Percentiles rank a stretch among this genome's conserved stretches.
phyloP scores from a whole-genome alignment of 2,113 vertebrate genomes.

The Thymallus thymallus region DNA sequence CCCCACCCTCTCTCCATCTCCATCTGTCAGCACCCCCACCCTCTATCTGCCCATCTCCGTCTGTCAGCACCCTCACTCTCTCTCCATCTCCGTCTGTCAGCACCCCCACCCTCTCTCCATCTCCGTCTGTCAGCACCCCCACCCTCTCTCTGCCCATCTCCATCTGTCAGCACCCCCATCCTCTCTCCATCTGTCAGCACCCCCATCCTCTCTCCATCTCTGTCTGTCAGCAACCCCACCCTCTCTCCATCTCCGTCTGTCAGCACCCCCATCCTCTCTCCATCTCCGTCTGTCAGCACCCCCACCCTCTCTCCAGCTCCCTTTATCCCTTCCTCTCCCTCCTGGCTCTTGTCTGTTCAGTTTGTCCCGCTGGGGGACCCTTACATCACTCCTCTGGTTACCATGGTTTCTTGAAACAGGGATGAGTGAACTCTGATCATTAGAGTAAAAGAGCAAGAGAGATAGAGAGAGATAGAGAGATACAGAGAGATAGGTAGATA shows the following conservation, averaged over 20 bases:
- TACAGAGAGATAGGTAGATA: neutral
- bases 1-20: slow-evolving; percentile 18
- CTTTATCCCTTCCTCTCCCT: slow-evolving; percentile 32
- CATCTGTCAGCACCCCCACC: neutral
- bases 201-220: slow-evolving; percentile 29
- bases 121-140: slow-evolving; percentile 9
- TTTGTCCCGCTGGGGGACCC: slow-evolving; percentile 50
- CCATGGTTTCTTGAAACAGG: slow-evolving; percentile 65
- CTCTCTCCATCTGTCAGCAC: slow-evolving; percentile 29
- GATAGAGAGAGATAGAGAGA: neutral
- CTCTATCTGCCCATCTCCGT: slow-evolving; percentile 11
- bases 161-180: neutral
- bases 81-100: slow-evolving; percentile 21
- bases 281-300: neutral
- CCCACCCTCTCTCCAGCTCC: slow-evolving; percentile 22
- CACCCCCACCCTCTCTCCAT: slow-evolving; percentile 5
- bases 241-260: slow-evolving; percentile 23
- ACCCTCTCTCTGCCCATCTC: slow-evolving; percentile 11
- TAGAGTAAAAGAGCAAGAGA: neutral
- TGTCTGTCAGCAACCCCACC: neutral
- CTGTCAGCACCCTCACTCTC: neutral
- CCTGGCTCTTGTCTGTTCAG: slow-evolving; percentile 14
- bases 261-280: slow-evolving; percentile 11
- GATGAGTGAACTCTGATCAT: slow-evolving; percentile 35
- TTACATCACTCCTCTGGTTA: slow-evolving; percentile 63